Conservation (phyloP, 2,888 invertebrate genomes). For the Blastobasis adustella region DNA sequence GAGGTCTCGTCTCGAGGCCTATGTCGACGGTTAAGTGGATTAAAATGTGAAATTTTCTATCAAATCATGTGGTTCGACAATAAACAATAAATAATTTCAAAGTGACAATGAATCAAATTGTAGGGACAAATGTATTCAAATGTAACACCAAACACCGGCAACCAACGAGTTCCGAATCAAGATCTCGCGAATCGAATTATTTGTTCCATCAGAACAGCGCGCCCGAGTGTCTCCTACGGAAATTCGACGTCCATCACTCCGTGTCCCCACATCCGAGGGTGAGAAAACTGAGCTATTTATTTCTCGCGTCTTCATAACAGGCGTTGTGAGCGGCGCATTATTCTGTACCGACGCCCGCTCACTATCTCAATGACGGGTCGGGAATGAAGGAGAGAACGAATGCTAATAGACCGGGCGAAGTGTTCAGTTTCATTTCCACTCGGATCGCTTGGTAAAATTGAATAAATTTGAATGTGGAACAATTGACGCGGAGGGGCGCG, state of each 20-base stretch:
- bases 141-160: too few species aligned
- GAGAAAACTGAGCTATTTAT: slow-evolving; percentile 1
- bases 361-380: slow-evolving; percentile 21
- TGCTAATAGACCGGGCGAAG: slow-evolving; percentile 50
- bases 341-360: slow-evolving; percentile 5
- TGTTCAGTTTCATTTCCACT: slow-evolving; percentile 56
- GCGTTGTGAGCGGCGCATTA: slow-evolving; percentile 2
- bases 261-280: neutral
- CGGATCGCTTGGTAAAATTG: slow-evolving; percentile 54
- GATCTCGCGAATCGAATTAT: neutral
- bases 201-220: neutral
- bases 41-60: too few species aligned
- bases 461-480: slow-evolving; percentile 67
- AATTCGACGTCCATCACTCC: slow-evolving; percentile 10
- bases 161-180: too few species aligned
- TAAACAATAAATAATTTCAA: too few species aligned
- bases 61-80: too few species aligned
- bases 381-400: slow-evolving; percentile 22
- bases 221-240: slow-evolving; percentile 5
- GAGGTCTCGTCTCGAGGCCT: too few species aligned
- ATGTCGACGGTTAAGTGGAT: too few species aligned
- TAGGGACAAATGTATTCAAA: too few species aligned
- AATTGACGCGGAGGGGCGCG: slow-evolving; percentile 23
- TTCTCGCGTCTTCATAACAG: slow-evolving; percentile 3
- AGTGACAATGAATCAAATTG: too few species aligned